Evolutionary conservation across 2,797 vertebrate genomes (phyloP), one percentile per base, ranked within the genome.

Genomic region (Oreortyx pictus): DNA sequence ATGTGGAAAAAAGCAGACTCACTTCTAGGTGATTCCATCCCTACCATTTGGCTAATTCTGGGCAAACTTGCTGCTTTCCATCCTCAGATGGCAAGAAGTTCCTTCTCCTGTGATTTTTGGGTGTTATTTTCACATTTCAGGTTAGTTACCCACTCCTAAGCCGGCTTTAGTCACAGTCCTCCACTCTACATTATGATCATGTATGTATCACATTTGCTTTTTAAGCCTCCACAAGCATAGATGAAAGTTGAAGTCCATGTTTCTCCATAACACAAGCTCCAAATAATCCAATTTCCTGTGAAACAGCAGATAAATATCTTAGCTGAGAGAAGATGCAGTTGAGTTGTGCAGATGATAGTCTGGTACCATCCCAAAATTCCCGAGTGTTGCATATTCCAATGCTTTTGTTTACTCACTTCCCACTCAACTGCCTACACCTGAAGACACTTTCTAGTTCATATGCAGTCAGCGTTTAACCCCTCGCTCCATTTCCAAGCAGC

Each of bases 321-420:
- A 78, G 22, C 22, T 86, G 39, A 78, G n/a, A 14, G 18, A 76
- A 79, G 59, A 77, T 23, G 9, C 6, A 64, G 52, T 11, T 50
- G 75, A 66, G 31, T 70, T 93, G 31, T 25, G 18, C 65, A 88
- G 80, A 47, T 73, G 81, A 91, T 5, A 7, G 56, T 47, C 35
- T 41, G n/a, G 35, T 71, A 71, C 10, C 25, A 82, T 52, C 56
- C 61, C 61, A 29, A 82, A 76, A 88, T 84, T 88, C 73, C n/a
- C 2, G 0, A 60, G 12, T 1, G 0, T 70, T 86, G 43, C 59
- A 62, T 70, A 76, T 86, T 90, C 39, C 33, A 64, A 17, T 76
- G 60, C 25, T 86, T 84, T 13, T 90, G 47, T 93, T 92, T 86
- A 88, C 14, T 79, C 67, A 67, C 52, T 77, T 93, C 52, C 67